A percentile compares a stretch with the other conserved stretches of the same genome.
These are phyloP conservation scores for Trichonephila clavata DNA, from an alignment of 1,140 invertebrate species.

Conservation along the genomic window DNA sequence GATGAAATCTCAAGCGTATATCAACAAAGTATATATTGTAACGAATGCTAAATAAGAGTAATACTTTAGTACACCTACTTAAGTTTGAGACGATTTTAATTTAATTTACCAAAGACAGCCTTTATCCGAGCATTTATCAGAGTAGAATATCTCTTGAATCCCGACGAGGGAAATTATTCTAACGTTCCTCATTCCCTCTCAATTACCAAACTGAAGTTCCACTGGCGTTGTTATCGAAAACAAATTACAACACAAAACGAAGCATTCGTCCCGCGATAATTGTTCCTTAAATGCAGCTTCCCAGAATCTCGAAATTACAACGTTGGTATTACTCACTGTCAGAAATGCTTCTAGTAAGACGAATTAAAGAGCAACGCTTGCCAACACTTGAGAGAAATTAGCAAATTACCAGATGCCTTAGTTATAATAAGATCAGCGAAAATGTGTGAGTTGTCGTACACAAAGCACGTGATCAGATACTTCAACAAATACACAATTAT, in stretches of 20 bases:
- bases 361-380: constrained; percentile 24
- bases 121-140: background rate
- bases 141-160: background rate
- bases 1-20: no score
- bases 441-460: no score
- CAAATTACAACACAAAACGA: background rate
- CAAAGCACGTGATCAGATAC: background rate
- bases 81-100: background rate
- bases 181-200: constrained; percentile 7
- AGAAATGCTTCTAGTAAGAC: background rate
- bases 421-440: background rate
- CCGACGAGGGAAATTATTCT: background rate
- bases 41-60: no score
- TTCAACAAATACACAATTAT: background rate
- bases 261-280: background rate
- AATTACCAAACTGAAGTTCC: background rate
- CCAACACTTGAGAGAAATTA: background rate
- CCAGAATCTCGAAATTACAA: background rate
- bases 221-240: background rate
- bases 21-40: no score
- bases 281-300: background rate
- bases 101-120: background rate
- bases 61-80: background rate
- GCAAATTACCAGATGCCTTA: background rate
- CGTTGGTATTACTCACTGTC: background rate